phyloP scores from a whole-genome alignment of 1,140 invertebrate species.

The Batillaria attramentaria region DNA sequence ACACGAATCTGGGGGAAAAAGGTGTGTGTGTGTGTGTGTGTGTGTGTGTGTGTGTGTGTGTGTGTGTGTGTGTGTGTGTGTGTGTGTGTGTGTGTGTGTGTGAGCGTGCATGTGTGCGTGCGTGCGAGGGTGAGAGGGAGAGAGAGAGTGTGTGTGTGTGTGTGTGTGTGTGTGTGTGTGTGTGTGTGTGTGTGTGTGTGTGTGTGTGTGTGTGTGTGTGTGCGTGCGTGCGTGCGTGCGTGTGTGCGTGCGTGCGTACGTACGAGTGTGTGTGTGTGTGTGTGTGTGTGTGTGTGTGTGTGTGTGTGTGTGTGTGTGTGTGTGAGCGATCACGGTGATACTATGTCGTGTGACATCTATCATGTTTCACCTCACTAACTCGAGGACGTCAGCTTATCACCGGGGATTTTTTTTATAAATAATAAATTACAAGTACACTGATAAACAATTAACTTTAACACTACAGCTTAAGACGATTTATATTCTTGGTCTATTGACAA shows the following conservation, averaged over 20 bases:
- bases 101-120: background rate
- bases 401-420: background rate
- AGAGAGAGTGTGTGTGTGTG: constrained; percentile 13
- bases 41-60: constrained; percentile 13
- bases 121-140: background rate
- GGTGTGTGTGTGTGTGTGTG: background rate
- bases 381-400: no score
- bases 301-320: background rate
- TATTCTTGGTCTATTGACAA: background rate
- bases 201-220: constrained; percentile 16
- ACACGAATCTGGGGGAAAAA: no score
- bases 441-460: no score
- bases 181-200: constrained; percentile 17
- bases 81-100: background rate
- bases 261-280: constrained; percentile 19
- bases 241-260: constrained; percentile 15
- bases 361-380: no score
- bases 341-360: no score
- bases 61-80: background rate
- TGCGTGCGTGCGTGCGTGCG: constrained; percentile 7
- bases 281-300: background rate
- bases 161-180: constrained; percentile 21
- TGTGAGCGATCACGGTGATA: background rate
- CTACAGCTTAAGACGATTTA: background rate
- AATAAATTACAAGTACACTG: background rate